phyloP scores from a whole-genome alignment of 2,888 invertebrate genomes.

The Hypomecis punctinalis region DNA sequence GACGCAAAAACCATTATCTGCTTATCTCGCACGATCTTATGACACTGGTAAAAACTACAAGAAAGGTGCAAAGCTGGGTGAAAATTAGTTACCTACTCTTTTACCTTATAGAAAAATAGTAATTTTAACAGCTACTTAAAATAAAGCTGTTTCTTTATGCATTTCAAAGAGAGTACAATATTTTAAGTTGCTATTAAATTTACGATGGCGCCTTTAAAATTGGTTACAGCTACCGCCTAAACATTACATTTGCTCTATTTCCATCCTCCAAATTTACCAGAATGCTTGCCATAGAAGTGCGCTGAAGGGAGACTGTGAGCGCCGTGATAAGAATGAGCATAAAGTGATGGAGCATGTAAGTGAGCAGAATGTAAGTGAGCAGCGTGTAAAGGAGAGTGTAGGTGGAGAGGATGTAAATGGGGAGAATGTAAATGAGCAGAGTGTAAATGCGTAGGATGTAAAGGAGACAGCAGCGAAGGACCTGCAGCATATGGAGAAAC shows the following conservation, averaged over 20 bases:
- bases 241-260: not conserved
- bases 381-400: slow-evolving; percentile 17
- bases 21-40: too few relatives aligned
- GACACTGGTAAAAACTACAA: too few relatives aligned
- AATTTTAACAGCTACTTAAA: too few relatives aligned
- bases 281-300: slow-evolving; percentile 35
- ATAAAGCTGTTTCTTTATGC: too few relatives aligned
- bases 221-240: too few relatives aligned
- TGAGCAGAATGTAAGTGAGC: slow-evolving; percentile 14
- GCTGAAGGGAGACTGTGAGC: slow-evolving; percentile 20
- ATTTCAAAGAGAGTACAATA: too few relatives aligned
- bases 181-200: too few relatives aligned
- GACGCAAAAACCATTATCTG: too few relatives aligned
- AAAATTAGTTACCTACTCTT: too few relatives aligned
- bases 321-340: slow-evolving; percentile 26
- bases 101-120: too few relatives aligned
- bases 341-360: slow-evolving; percentile 11
- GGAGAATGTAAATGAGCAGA: not conserved
- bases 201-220: too few relatives aligned
- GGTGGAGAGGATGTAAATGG: not conserved
- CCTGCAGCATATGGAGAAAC: slow-evolving; percentile 13
- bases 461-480: slow-evolving; percentile 6
- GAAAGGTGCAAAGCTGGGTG: too few relatives aligned
- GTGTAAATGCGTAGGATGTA: not conserved
- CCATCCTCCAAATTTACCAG: slow-evolving; percentile 26